Percentiles rank a stretch among this genome's conserved stretches.
Conservation (phyloP, 1,140 invertebrate species). For the Megalonaias nervosa region DNA sequence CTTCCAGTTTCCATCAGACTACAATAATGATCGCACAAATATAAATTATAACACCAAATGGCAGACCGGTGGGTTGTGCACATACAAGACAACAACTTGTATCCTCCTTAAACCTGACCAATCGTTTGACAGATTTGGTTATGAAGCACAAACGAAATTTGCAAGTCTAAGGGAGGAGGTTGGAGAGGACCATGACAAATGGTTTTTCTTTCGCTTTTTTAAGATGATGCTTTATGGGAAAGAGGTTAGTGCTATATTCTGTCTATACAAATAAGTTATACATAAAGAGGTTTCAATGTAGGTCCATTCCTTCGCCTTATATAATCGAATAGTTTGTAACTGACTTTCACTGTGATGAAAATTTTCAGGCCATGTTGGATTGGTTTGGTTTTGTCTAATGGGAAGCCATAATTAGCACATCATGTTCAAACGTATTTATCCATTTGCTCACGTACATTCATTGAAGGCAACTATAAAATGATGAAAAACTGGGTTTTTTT, state of each 20-base stretch:
- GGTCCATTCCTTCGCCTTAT: too few species aligned
- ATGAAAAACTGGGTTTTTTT: too few species aligned
- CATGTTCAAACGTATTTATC: too few species aligned
- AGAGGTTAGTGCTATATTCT: background rate
- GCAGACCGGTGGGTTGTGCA: conserved; percentile 17
- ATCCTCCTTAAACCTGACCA: conserved; percentile 19
- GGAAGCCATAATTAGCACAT: too few species aligned
- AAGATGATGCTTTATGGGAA: conserved; percentile 32
- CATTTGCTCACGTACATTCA: too few species aligned
- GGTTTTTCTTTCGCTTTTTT: conserved; percentile 27
- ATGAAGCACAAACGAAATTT: conserved; percentile 22
- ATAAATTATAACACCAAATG: conserved; percentile 23
- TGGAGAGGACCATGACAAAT: conserved; percentile 15
- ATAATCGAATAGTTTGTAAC: too few species aligned
- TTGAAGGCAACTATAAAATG: too few species aligned
- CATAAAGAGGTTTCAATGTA: too few species aligned
- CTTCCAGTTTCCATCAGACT: conserved; percentile 11
- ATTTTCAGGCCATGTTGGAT: too few species aligned
- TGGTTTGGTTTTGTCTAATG: too few species aligned
- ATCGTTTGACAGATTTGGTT: conserved; percentile 16
- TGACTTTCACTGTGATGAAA: too few species aligned
- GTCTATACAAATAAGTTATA: too few species aligned
- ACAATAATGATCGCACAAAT: conserved; percentile 7
- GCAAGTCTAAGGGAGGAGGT: conserved; percentile 3
- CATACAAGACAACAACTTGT: conserved; percentile 23